Conservation (phyloP, 2,113 vertebrate genomes). For the Henicopernis longicauda region DNA sequence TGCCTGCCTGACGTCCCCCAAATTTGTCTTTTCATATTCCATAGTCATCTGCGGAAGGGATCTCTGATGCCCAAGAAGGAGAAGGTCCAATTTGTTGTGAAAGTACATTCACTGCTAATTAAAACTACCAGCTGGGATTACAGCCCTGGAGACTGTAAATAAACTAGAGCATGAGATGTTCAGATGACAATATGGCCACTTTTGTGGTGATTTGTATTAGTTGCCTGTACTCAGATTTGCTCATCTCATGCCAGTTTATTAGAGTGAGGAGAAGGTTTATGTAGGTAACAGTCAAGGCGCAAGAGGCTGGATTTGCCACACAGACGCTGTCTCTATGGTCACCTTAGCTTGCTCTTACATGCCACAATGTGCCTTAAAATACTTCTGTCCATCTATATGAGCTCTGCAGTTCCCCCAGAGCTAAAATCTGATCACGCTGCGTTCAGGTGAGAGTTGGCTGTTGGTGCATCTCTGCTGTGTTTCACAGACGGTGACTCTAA, state of each 20-base stretch:
- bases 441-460: background rate
- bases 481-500: background rate
- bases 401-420: background rate
- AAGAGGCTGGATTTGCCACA: background rate
- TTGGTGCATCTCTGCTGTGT: background rate
- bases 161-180: constrained; percentile 29
- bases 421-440: background rate
- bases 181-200: constrained; percentile 13
- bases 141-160: constrained; percentile 23
- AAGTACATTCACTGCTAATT: constrained; percentile 26
- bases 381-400: background rate
- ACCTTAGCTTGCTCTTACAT: background rate
- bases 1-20: background rate
- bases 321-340: background rate
- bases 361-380: background rate
- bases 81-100: constrained; percentile 40
- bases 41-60: constrained; percentile 20
- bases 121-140: constrained; percentile 46
- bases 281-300: background rate
- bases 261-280: background rate
- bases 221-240: background rate
- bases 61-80: constrained; percentile 17
- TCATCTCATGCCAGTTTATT: background rate
- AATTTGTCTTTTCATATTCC: constrained; percentile 21
- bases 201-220: background rate